These are phyloP conservation scores for Megaustenia siamemsis DNA, from an alignment of 2,888 invertebrate species.

Conservation along the genomic window DNA sequence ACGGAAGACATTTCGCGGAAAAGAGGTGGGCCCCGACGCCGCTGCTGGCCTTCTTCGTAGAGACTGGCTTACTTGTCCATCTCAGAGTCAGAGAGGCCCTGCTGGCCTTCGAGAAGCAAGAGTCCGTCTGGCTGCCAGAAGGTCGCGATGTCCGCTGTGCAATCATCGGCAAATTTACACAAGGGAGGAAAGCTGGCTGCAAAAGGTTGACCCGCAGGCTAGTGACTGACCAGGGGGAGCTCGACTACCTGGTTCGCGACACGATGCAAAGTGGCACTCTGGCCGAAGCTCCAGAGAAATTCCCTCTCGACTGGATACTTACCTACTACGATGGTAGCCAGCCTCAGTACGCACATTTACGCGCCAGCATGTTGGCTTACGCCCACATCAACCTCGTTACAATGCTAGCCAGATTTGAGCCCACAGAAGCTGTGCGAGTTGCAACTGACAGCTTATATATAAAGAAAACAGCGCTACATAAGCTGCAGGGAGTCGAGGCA, in stretches of 20 bases:
- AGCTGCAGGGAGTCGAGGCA: conserved; percentile 27
- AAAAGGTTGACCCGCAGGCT: not conserved
- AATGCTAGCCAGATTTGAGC: not conserved
- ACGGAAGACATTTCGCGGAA: conserved; percentile 2
- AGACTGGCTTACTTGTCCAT: not conserved
- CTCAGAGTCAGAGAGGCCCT: not conserved
- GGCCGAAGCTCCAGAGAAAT: not conserved
- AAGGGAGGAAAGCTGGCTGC: not conserved
- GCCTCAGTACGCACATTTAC: conserved; percentile 3
- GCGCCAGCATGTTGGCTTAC: not conserved
- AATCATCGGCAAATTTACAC: conserved; percentile 8
- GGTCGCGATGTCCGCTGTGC: not conserved
- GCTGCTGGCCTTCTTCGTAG: not conserved
- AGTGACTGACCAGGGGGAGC: not conserved
- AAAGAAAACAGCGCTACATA: conserved; percentile 12
- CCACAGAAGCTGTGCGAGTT: not conserved
- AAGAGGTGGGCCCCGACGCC: not conserved
- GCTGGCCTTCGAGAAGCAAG: not conserved
- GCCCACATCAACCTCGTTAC: conserved; percentile 6
- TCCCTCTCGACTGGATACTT: not conserved
- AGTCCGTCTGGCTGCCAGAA: not conserved
- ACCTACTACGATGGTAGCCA: conserved; percentile 10
- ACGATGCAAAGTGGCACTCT: not conserved
- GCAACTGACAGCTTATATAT: conserved; percentile 10
- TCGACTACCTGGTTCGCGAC: conserved; percentile 16